Evolutionary conservation across 2,888 invertebrate genomes (phyloP).

Genomic region (Mechanitis mazaeus): DNA sequence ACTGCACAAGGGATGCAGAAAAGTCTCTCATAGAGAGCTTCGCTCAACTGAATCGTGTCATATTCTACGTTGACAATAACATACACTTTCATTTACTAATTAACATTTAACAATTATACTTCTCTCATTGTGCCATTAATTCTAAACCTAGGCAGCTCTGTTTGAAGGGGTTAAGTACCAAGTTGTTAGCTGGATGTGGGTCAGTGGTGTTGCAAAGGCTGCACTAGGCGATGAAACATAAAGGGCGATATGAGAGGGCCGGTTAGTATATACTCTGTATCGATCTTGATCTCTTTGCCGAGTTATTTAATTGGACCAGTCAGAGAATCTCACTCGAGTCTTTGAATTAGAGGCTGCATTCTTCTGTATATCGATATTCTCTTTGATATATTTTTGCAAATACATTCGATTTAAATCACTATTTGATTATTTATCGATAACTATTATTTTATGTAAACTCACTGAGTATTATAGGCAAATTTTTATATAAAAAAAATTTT

Average conservation of each 20-base stretch:
- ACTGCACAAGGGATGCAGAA: too few species aligned
- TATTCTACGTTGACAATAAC: too few species aligned
- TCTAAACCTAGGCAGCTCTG: conserved; percentile 31
- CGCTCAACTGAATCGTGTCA: too few species aligned
- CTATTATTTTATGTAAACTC: too few species aligned
- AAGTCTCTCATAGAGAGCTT: too few species aligned
- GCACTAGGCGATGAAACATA: conserved; percentile 49
- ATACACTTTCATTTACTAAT: too few species aligned
- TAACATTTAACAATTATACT: not conserved
- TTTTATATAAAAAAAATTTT: too few species aligned
- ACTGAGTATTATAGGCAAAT: too few species aligned
- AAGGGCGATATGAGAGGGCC: conserved; percentile 44
- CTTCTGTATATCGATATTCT: not conserved
- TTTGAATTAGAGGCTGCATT: not conserved
- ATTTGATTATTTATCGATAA: too few species aligned
- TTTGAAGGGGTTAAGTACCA: conserved; percentile 38
- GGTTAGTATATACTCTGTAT: conserved; percentile 23
- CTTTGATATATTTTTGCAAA: too few species aligned
- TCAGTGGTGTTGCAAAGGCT: conserved; percentile 53
- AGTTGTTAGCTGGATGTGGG: conserved; percentile 55
- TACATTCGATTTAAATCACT: too few species aligned
- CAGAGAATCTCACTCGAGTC: not conserved
- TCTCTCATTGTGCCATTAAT: not conserved
- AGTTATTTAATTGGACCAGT: conserved; percentile 10
- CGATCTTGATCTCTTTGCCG: conserved; percentile 21